These are phyloP conservation scores for Callyntrura sp. DNA, from an alignment of 2,888 invertebrate species.

Conservation along the genomic window DNA sequence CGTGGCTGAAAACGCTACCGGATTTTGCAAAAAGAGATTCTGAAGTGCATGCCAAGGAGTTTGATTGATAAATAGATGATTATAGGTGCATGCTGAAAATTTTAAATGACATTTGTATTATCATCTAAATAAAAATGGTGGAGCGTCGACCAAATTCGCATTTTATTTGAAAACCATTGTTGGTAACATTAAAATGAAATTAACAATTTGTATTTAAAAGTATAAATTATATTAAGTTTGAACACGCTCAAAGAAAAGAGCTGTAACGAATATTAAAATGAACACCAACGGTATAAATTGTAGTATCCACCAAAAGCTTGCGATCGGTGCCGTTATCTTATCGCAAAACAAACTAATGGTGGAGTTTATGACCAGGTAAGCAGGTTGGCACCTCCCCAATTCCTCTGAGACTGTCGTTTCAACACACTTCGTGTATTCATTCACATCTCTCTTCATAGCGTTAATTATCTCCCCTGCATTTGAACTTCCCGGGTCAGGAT, in stretches of 20 bases:
- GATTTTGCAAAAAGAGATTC: too few relatives aligned
- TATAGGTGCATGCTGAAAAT: too few relatives aligned
- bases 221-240: background rate
- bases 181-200: too few relatives aligned
- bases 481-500: too few relatives aligned
- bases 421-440: background rate
- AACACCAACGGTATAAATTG: background rate
- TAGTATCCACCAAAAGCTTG: conserved; percentile 24
- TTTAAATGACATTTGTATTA: too few relatives aligned
- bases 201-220: background rate
- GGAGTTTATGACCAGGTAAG: background rate
- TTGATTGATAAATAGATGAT: too few relatives aligned
- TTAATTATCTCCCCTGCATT: background rate
- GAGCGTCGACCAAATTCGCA: too few relatives aligned
- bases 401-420: background rate
- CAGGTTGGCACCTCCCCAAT: conserved; percentile 9
- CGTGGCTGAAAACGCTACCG: too few relatives aligned
- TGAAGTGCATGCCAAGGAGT: too few relatives aligned
- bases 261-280: conserved; percentile 28
- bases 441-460: background rate
- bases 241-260: conserved; percentile 19
- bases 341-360: conserved; percentile 29
- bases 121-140: too few relatives aligned
- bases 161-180: background rate
- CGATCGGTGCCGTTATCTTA: conserved; percentile 2